Conservation (phyloP, 1,140 invertebrate species). For the Drosophila sulfurigaster region DNA sequence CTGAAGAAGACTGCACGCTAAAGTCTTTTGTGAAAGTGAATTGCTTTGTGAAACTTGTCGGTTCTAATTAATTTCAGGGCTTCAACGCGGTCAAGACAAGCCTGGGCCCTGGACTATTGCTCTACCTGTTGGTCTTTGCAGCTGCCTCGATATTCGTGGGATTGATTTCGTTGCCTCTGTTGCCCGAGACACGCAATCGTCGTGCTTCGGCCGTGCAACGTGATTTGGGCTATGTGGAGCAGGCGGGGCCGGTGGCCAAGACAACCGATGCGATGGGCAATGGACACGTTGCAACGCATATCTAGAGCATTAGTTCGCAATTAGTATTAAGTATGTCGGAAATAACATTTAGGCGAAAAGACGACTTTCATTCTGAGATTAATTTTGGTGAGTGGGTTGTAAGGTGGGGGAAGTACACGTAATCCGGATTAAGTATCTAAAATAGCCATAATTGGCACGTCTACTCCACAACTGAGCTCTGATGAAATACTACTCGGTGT, state of each 20-base stretch:
- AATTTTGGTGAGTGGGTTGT: no score
- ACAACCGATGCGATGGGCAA: constrained; percentile 36
- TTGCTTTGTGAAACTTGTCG: not conserved
- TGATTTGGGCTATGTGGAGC: constrained; percentile 57
- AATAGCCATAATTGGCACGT: not conserved
- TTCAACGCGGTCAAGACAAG: constrained; percentile 66
- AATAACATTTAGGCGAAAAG: constrained; percentile 1
- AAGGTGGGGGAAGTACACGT: no score
- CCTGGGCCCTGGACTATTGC: constrained; percentile 44
- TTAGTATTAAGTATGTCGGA: constrained; percentile 14
- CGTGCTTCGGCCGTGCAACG: constrained; percentile 64
- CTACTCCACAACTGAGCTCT: not conserved
- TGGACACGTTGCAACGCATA: constrained; percentile 59
- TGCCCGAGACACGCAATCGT: constrained; percentile 68
- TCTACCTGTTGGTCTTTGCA: constrained; percentile 72
- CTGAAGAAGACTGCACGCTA: no score
- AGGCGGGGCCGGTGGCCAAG: constrained; percentile 57
- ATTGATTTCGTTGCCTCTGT: constrained; percentile 57
- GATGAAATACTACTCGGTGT: not conserved
- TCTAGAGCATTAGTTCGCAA: constrained; percentile 33
- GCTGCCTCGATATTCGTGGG: constrained; percentile 64
- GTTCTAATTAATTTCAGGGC: constrained; percentile 36
- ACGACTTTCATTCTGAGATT: not conserved
- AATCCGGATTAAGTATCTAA: not conserved
- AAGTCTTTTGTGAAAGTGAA: no score